phyloP scores from a whole-genome alignment of 2,113 vertebrate species.

The Rhombomys opimus region DNA sequence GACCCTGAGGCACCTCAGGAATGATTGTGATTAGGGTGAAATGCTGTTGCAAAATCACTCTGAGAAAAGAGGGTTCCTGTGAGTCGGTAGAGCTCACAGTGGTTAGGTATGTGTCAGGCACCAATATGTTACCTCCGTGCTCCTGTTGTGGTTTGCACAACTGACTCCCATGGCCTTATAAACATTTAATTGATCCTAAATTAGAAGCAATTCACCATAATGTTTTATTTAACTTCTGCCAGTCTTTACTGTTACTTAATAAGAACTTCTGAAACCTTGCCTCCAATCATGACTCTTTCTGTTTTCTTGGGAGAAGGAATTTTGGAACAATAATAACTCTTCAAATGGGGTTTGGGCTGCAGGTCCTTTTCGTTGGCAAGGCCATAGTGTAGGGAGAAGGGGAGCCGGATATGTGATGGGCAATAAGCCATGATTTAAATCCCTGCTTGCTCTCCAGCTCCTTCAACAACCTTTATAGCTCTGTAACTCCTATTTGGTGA shows the following conservation, averaged over 20 bases:
- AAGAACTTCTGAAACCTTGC: background rate
- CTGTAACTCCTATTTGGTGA: constrained; percentile 66
- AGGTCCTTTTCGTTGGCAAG: background rate
- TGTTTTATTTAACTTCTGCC: background rate
- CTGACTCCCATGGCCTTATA: background rate
- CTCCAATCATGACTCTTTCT: background rate
- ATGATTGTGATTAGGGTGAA: background rate
- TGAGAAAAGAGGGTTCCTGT: background rate
- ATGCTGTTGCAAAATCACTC: background rate
- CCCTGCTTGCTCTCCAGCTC: constrained; percentile 52
- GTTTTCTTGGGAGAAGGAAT: background rate
- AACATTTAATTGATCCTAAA: background rate
- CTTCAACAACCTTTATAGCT: constrained; percentile 51
- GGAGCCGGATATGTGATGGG: background rate
- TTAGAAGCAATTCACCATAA: background rate
- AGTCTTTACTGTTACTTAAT: background rate
- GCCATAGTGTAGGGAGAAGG: constrained; percentile 17
- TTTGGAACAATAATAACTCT: background rate
- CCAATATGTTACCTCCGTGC: background rate
- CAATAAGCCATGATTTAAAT: constrained; percentile 40
- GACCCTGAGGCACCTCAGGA: background rate
- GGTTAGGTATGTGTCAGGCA: background rate
- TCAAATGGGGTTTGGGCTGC: background rate
- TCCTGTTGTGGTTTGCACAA: background rate
- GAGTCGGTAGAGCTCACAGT: background rate